phyloP scores from a whole-genome alignment of 1,140 invertebrate species.

The Alviniconcha marisindica region DNA sequence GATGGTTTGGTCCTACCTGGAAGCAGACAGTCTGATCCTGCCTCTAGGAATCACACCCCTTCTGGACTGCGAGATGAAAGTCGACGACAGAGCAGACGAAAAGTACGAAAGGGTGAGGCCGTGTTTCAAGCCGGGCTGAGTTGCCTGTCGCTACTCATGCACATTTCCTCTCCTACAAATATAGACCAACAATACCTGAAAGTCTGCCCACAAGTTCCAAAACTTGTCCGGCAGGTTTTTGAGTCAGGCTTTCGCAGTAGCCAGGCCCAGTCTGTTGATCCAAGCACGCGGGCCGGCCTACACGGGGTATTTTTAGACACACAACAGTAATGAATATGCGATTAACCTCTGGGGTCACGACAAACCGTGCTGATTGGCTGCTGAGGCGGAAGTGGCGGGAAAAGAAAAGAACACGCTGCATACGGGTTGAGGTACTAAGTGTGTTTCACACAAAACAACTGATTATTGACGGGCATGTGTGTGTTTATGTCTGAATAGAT shows the following conservation, averaged over 20 bases:
- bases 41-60: neutral
- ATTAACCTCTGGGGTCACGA: neutral
- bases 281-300: neutral
- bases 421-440: no score
- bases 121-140: constrained; percentile 10
- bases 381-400: constrained; percentile 23
- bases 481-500: no score
- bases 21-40: neutral
- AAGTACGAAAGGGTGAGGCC: constrained; percentile 38
- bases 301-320: constrained; percentile 25
- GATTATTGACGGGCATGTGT: no score
- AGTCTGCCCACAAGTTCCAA: constrained; percentile 9
- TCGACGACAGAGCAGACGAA: neutral
- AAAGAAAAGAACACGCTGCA: neutral
- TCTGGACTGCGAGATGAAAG: neutral
- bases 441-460: no score
- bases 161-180: constrained; percentile 35
- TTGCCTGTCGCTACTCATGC: constrained; percentile 10
- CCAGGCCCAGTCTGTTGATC: neutral
- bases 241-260: neutral
- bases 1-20: neutral
- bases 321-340: neutral
- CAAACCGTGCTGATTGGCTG: neutral
- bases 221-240: constrained; percentile 46
- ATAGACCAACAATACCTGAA: constrained; percentile 42